Conservation (phyloP, 1,140 invertebrate species). For the fruit fly (Drosophila melanogaster) region DNA sequence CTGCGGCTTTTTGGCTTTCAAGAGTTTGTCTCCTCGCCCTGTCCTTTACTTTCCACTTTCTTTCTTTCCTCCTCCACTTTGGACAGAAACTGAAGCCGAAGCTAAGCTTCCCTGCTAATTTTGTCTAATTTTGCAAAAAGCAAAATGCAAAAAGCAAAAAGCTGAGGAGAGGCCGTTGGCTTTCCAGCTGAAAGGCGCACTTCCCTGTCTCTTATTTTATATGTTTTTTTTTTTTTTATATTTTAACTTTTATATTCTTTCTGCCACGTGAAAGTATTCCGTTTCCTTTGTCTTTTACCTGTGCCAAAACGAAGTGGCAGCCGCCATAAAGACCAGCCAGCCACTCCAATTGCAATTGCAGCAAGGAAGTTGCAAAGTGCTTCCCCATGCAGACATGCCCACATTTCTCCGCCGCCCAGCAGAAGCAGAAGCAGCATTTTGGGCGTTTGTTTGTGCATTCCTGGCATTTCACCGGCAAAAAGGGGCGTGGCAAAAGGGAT, state of each 20-base stretch:
- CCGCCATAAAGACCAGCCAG: conserved; percentile 35
- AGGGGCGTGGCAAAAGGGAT: neutral
- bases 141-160: conserved; percentile 11
- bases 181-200: conserved; percentile 8
- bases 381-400: conserved; percentile 22
- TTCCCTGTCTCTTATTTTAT: neutral
- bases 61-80: neutral
- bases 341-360: conserved; percentile 49
- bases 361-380: conserved; percentile 53
- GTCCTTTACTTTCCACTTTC: neutral
- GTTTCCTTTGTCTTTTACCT: conserved; percentile 50
- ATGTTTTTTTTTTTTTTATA: neutral
- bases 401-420: neutral
- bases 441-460: conserved; percentile 3
- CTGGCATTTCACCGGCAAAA: neutral
- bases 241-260: too few relatives aligned
- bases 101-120: conserved; percentile 60
- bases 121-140: conserved; percentile 65
- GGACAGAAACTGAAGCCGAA: conserved; percentile 3
- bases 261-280: conserved; percentile 29
- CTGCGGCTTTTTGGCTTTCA: conserved; percentile 53
- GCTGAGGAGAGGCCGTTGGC: conserved; percentile 25
- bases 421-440: neutral
- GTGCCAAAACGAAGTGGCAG: conserved; percentile 43
- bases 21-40: conserved; percentile 39